Evolutionary conservation across 2,113 vertebrate species (phyloP), one percentile per base, ranked within the genome.

Genomic region (Pseudopodoces humilis): DNA sequence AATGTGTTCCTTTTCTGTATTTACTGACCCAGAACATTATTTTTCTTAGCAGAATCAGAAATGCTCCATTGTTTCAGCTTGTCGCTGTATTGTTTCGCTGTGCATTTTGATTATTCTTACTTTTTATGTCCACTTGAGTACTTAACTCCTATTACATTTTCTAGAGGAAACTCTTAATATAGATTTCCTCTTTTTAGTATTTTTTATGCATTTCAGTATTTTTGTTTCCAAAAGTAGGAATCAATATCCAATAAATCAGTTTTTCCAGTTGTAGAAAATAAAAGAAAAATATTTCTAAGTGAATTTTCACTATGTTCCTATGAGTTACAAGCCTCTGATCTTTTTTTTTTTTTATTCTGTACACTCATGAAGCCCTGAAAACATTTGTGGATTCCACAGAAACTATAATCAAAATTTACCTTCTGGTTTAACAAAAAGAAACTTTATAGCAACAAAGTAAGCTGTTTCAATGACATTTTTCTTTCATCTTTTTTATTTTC

Each of bases 1-100:
- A 98, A 97, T 97, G 96, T 97, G 97, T 98, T 98, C 94, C 95
- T 97, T 98, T 98, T 96, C 92, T 97, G 86, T 97, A 94, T 95
- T 95, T 94, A 92, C 96, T 96, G 96, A 97, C 95, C 92, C 97
- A 97, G 92, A 87, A 97, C 87, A 97, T 97, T 97, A 92, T 94
- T 96, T 75, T 86, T 88, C 83, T 92, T 81, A 94, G 56, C 75
- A 50, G 93, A 92, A 65, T 97, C 92, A 97, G 95, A 96, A 95
- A 95, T 91, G 72, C 47, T 94, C 79, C 88, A 72, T 90, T 97
- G 94, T 97, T 94, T 94, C 93, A 81, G 85, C 92, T 94, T 96
- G 77, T 77, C 8, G 9, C 93, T 92, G 87, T 96, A 97, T 97
- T 95, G 92, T 96, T 96, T 96, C 96, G 82, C 90, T 95, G 31